phyloP scores from a whole-genome alignment of 2,888 invertebrate species.

The Achlya flavicornis region DNA sequence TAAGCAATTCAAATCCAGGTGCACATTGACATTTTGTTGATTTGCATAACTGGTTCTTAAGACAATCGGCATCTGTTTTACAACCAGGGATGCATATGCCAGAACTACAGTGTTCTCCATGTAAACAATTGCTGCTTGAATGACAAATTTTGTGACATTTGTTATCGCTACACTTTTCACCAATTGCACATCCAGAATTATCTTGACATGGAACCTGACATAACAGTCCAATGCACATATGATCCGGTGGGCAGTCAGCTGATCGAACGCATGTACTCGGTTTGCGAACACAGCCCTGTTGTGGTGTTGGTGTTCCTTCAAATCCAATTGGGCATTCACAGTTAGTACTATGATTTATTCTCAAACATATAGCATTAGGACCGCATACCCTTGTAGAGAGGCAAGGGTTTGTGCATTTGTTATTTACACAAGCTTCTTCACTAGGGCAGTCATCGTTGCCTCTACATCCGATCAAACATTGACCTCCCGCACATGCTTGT shows the following conservation, averaged over 20 bases:
- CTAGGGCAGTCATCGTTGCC: constrained; percentile 91
- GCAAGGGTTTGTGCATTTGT: constrained; percentile 94
- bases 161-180: constrained; percentile 91
- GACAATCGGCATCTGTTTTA: constrained; percentile 91
- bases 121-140: constrained; percentile 94
- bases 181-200: constrained; percentile 90
- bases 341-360: constrained; percentile 88
- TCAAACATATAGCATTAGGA: constrained; percentile 92
- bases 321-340: constrained; percentile 94
- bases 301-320: constrained; percentile 93
- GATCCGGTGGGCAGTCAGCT: constrained; percentile 89
- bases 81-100: constrained; percentile 94
- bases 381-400: constrained; percentile 90
- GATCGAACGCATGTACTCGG: constrained; percentile 87
- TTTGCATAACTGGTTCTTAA: constrained; percentile 90
- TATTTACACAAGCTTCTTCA: constrained; percentile 92
- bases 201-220: constrained; percentile 92
- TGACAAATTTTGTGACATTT: constrained; percentile 94
- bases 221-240: constrained; percentile 90
- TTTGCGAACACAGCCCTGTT: constrained; percentile 94
- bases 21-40: constrained; percentile 90
- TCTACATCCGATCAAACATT: constrained; percentile 93
- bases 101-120: constrained; percentile 93
- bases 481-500: constrained; percentile 91
- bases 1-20: constrained; percentile 88